Conservation (phyloP, 2,888 invertebrate species). For the Augiades crinisus region DNA sequence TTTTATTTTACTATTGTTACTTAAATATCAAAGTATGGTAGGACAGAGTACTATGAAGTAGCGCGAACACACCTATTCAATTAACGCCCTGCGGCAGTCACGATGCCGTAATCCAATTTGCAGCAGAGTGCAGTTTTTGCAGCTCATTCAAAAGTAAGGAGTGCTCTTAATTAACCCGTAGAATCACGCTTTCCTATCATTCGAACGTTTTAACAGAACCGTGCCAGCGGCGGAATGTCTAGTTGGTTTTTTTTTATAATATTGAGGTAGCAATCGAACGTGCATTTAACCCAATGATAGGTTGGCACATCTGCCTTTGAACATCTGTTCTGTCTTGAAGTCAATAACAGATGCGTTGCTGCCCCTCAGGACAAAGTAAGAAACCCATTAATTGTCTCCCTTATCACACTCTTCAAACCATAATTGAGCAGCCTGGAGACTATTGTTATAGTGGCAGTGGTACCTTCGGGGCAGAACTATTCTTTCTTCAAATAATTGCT, state of each 20-base stretch:
- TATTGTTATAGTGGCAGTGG: no score
- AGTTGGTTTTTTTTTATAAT: background rate
- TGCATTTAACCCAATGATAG: no score
- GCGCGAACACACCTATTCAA: slow-evolving; percentile 21
- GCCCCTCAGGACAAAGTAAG: no score
- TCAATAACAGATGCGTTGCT: no score
- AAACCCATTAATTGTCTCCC: no score
- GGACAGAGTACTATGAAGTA: slow-evolving; percentile 1
- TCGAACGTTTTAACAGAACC: slow-evolving; percentile 4
- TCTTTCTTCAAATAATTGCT: no score
- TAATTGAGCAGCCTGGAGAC: no score
- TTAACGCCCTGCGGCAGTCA: slow-evolving; percentile 18
- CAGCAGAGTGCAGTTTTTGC: slow-evolving; percentile 27
- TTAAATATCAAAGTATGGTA: background rate
- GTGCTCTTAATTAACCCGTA: slow-evolving; percentile 27
- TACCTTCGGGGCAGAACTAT: no score
- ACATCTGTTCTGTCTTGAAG: no score
- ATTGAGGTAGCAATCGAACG: no score
- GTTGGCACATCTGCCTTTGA: no score
- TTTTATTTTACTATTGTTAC: background rate
- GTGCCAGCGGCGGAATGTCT: background rate
- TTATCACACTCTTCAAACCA: no score
- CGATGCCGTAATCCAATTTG: slow-evolving; percentile 28
- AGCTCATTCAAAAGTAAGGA: slow-evolving; percentile 25
- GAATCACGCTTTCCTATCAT: slow-evolving; percentile 2